These are phyloP conservation scores for Leiothrix lutea DNA, from an alignment of 2,113 vertebrate genomes.

Conservation along the genomic window DNA sequence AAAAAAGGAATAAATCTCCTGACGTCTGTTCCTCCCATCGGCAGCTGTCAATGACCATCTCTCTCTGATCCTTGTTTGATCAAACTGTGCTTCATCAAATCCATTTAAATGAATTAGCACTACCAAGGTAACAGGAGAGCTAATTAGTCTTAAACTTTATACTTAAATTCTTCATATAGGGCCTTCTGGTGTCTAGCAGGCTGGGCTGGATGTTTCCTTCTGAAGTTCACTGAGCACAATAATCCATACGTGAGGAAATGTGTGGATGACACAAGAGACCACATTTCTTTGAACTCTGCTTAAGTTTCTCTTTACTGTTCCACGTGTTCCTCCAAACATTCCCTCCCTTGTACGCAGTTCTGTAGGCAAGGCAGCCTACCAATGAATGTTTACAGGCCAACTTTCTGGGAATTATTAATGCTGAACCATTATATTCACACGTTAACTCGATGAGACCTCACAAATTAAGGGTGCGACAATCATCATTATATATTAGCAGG, in stretches of 20 bases:
- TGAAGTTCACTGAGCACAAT: neutral
- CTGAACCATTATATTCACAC: neutral
- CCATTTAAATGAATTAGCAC: slow-evolving; percentile 50
- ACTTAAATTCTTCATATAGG: neutral
- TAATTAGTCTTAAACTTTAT: slow-evolving; percentile 62
- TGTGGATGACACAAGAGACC: neutral
- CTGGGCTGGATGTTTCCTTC: neutral
- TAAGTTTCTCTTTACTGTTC: neutral
- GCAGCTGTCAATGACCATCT: neutral
- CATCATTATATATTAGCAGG: neutral
- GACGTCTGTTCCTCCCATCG: neutral
- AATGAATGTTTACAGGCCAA: neutral
- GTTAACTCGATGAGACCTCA: neutral
- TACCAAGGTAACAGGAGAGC: slow-evolving; percentile 38
- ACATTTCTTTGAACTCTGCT: neutral
- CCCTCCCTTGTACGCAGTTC: neutral
- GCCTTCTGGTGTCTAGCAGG: neutral
- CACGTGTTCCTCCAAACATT: neutral
- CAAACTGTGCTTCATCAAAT: slow-evolving; percentile 14
- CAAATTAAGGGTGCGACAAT: neutral
- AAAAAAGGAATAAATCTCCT: slow-evolving; percentile 29
- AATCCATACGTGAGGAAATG: neutral
- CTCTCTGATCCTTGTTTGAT: slow-evolving; percentile 7
- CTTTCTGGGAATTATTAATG: neutral
- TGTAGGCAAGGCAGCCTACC: neutral